Conservation (phyloP, 1,140 invertebrate species). For the Tachypleus tridentatus region DNA sequence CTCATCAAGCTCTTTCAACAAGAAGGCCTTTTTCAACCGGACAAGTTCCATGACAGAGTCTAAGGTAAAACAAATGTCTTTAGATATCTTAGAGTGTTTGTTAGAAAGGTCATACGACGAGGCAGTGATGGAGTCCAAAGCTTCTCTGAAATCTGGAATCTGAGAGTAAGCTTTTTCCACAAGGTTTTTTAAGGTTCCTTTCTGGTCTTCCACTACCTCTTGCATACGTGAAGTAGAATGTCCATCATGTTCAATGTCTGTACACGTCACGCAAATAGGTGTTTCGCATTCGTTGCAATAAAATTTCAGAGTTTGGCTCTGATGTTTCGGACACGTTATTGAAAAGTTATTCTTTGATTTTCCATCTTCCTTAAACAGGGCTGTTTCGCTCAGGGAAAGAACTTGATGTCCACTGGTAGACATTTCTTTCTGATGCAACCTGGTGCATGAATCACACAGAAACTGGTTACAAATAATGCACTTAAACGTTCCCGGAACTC, state of each 20-base stretch:
- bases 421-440: slow-evolving; percentile 11
- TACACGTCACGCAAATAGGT: slow-evolving; percentile 41
- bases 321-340: slow-evolving; percentile 32
- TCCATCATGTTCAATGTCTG: slow-evolving; percentile 40
- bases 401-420: slow-evolving; percentile 16
- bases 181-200: slow-evolving; percentile 20
- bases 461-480: slow-evolving; percentile 25
- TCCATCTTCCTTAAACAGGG: slow-evolving; percentile 13
- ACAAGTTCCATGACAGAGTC: slow-evolving; percentile 31
- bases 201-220: slow-evolving; percentile 40
- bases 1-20: slow-evolving; percentile 35
- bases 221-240: slow-evolving; percentile 37
- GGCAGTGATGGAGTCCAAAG: slow-evolving; percentile 33
- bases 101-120: slow-evolving; percentile 21
- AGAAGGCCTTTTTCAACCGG: slow-evolving; percentile 32
- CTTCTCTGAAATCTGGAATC: slow-evolving; percentile 33
- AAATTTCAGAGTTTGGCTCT: slow-evolving; percentile 37
- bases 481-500: slow-evolving; percentile 8
- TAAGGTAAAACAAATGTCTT: slow-evolving; percentile 9
- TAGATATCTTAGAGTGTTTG: slow-evolving; percentile 5
- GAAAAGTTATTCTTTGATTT: neutral
- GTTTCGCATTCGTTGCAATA: slow-evolving; percentile 45
- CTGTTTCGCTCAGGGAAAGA: slow-evolving; percentile 22
- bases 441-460: slow-evolving; percentile 23
- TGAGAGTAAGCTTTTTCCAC: slow-evolving; percentile 13